A percentile compares a stretch with the other conserved stretches of the same genome.
phyloP scores from a whole-genome alignment of 2,797 vertebrate species.

The Sciaenops ocellatus region DNA sequence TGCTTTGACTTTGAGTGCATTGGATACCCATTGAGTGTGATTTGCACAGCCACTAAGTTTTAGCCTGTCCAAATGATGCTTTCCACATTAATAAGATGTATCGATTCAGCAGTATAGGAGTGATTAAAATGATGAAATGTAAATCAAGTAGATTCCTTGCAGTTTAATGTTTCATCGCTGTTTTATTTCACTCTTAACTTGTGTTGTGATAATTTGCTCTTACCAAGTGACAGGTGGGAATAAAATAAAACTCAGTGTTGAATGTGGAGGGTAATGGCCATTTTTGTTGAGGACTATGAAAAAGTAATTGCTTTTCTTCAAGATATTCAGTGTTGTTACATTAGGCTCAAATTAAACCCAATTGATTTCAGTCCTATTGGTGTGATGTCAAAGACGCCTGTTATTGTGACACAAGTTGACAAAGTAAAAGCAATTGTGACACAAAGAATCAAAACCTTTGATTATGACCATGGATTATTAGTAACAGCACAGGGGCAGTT shows the following conservation, averaged over 20 bases:
- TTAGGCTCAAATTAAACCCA: constrained; percentile 16
- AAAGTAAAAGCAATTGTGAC: constrained; percentile 18
- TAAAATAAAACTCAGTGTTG: neutral
- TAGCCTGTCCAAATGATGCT: constrained; percentile 15
- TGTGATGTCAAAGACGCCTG: constrained; percentile 18
- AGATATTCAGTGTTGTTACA: neutral
- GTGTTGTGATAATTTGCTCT: neutral
- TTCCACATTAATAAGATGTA: constrained; percentile 15
- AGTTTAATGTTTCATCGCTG: neutral
- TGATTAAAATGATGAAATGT: constrained; percentile 37
- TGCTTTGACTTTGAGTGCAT: neutral
- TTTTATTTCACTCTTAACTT: constrained; percentile 1
- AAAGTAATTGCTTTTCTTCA: constrained; percentile 2
- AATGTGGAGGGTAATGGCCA: constrained; percentile 4
- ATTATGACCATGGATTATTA: constrained; percentile 62
- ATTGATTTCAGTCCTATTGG: neutral
- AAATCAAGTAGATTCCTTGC: neutral
- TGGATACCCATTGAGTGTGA: neutral
- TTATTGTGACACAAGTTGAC: constrained; percentile 14
- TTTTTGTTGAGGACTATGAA: constrained; percentile 4
- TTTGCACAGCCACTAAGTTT: constrained; percentile 14
- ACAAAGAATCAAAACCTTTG: constrained; percentile 56
- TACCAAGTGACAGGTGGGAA: constrained; percentile 2
- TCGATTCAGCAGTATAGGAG: constrained; percentile 10
- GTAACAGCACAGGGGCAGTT: constrained; percentile 32